Percentiles rank a stretch among this genome's conserved stretches.
These are phyloP conservation scores for Macaria liturata DNA, from an alignment of 2,888 invertebrate species.

Conservation along the genomic window DNA sequence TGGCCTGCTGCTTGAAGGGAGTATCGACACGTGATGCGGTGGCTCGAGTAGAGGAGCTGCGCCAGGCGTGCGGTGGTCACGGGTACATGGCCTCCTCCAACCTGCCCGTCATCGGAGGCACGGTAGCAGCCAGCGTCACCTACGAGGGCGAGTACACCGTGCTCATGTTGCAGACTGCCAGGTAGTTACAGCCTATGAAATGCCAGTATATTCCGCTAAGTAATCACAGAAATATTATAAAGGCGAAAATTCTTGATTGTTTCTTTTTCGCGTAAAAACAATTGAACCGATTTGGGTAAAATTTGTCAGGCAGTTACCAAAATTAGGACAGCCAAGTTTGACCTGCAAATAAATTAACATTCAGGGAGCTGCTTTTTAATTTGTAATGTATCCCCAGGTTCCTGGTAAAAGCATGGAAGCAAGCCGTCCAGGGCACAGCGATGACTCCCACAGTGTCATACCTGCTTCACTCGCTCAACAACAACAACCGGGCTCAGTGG, in stretches of 20 bases:
- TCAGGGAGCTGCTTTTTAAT: no score
- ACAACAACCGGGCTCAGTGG: conserved; percentile 48
- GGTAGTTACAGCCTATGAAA: conserved; percentile 52
- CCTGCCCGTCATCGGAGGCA: conserved; percentile 91
- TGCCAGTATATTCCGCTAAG: no score
- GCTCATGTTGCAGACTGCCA: conserved; percentile 93
- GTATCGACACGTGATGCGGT: conserved; percentile 89
- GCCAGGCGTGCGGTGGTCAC: conserved; percentile 96
- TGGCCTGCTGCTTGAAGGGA: conserved; percentile 95
- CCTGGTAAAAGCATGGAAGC: conserved; percentile 90
- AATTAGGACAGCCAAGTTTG: no score
- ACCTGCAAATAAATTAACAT: no score
- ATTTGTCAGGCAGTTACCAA: no score
- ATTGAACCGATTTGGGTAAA: no score
- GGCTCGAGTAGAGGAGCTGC: conserved; percentile 89
- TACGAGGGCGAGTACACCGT: conserved; percentile 99
- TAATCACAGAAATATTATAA: no score
- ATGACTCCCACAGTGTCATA: conserved; percentile 89
- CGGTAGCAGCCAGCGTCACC: conserved; percentile 92
- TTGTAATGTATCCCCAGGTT: conserved; percentile 72
- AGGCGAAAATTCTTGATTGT: no score
- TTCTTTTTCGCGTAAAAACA: no score
- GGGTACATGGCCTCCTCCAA: conserved; percentile 94
- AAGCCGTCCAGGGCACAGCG: conserved; percentile 82
- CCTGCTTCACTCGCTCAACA: conserved; percentile 64